Evolutionary conservation across 2,113 vertebrate genomes (phyloP).

Genomic region (Circaetus gallicus): DNA sequence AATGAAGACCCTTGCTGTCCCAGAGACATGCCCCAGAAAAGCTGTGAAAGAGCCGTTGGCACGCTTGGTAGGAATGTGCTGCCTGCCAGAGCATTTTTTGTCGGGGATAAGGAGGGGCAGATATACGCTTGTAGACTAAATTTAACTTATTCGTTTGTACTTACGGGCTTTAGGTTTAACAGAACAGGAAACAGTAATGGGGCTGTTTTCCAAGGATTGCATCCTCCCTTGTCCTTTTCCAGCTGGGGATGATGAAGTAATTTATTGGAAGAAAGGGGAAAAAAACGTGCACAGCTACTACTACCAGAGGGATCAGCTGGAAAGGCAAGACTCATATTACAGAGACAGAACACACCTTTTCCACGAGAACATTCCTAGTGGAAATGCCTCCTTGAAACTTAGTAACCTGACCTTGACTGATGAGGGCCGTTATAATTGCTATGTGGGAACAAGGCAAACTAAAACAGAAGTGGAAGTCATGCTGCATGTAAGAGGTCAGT

Average conservation of each 20-base stretch:
- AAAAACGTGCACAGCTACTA: conserved; percentile 67
- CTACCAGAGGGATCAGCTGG: conserved; percentile 6
- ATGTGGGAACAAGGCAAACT: conserved; percentile 20
- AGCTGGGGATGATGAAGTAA: conserved; percentile 35
- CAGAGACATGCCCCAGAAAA: neutral
- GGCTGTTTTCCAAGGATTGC: conserved; percentile 53
- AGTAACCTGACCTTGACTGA: conserved; percentile 20
- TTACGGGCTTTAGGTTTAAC: neutral
- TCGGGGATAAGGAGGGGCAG: neutral
- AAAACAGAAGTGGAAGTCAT: neutral
- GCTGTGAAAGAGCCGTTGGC: neutral
- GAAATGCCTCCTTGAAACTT: conserved; percentile 73
- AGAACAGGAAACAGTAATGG: neutral
- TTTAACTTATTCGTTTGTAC: neutral
- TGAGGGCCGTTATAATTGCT: conserved; percentile 68
- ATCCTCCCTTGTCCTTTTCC: conserved; percentile 68
- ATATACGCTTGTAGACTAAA: neutral
- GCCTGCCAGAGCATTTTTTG: neutral
- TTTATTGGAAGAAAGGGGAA: conserved; percentile 76
- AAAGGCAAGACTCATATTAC: neutral
- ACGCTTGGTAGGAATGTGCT: neutral
- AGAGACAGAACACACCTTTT: conserved; percentile 66
- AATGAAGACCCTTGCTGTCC: neutral
- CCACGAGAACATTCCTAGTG: conserved; percentile 11
- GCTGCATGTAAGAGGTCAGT: conserved; percentile 56